These are phyloP conservation scores for Poeciliopsis paucimaculata DNA, from an alignment of 2,797 vertebrate species.

Conservation along the genomic window DNA sequence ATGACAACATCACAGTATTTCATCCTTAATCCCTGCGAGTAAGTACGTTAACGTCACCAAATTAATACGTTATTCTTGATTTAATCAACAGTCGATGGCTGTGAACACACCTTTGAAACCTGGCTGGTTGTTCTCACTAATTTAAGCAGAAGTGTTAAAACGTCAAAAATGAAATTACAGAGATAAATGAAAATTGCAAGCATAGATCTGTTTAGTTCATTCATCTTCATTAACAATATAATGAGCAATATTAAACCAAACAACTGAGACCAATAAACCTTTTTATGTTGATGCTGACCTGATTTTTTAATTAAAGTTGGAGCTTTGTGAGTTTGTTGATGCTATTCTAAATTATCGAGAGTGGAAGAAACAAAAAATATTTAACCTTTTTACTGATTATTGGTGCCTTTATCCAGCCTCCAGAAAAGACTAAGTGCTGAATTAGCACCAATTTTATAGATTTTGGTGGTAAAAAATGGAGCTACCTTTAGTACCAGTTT, in stretches of 20 bases:
- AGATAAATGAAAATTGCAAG: neutral
- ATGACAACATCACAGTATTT: conserved; percentile 1
- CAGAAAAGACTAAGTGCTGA: neutral
- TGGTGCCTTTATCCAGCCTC: neutral
- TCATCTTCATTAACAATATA: neutral
- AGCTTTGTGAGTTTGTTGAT: neutral
- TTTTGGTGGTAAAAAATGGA: neutral
- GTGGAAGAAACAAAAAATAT: neutral
- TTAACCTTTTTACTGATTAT: neutral
- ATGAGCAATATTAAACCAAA: neutral
- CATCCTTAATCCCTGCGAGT: neutral
- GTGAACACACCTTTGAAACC: neutral
- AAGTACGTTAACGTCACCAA: neutral
- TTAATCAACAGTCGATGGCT: neutral
- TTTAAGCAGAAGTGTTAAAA: neutral
- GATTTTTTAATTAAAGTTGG: neutral
- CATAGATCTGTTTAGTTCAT: neutral
- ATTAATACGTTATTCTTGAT: neutral
- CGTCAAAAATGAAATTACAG: neutral
- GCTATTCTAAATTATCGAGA: neutral
- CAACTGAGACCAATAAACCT: neutral
- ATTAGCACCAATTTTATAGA: neutral
- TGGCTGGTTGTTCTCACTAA: neutral
- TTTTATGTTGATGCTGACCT: neutral
- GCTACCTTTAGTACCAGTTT: neutral